These are phyloP conservation scores for Drosophila putrida DNA, from an alignment of 2,888 invertebrate genomes.

Conservation along the genomic window DNA sequence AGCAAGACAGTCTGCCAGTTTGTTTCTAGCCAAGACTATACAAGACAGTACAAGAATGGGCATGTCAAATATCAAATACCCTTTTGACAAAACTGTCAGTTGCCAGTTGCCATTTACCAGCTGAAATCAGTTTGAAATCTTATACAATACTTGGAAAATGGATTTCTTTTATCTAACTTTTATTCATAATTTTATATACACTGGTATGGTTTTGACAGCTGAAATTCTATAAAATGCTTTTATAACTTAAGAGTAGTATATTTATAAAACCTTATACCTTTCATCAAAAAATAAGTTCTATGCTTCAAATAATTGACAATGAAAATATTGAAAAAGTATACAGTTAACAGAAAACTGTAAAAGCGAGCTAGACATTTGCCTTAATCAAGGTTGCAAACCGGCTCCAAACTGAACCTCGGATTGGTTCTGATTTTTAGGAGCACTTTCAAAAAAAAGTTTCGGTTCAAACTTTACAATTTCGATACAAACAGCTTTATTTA, in stretches of 20 bases:
- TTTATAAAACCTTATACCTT: no score
- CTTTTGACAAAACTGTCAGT: conserved; percentile 14
- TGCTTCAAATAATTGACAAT: no score
- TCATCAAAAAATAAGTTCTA: no score
- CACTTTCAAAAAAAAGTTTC: no score
- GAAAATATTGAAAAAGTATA: no score
- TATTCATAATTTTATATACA: not conserved
- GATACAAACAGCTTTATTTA: no score
- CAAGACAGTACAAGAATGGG: not conserved
- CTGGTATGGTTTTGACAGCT: not conserved
- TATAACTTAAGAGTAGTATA: not conserved
- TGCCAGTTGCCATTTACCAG: conserved; percentile 14
- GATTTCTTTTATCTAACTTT: conserved; percentile 16
- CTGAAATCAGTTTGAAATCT: conserved; percentile 2
- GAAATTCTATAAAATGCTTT: not conserved
- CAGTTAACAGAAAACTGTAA: no score
- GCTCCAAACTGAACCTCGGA: no score
- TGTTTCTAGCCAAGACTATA: conserved; percentile 22
- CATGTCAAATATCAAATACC: conserved; percentile 27
- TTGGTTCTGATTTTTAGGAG: no score
- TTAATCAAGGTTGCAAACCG: no score
- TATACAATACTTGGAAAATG: conserved; percentile 16
- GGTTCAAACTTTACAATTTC: no score
- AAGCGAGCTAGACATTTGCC: no score
- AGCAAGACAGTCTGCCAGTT: conserved; percentile 3